Evolutionary conservation across 2,888 invertebrate genomes (phyloP).

Genomic region (Drosophila meridionalis): DNA sequence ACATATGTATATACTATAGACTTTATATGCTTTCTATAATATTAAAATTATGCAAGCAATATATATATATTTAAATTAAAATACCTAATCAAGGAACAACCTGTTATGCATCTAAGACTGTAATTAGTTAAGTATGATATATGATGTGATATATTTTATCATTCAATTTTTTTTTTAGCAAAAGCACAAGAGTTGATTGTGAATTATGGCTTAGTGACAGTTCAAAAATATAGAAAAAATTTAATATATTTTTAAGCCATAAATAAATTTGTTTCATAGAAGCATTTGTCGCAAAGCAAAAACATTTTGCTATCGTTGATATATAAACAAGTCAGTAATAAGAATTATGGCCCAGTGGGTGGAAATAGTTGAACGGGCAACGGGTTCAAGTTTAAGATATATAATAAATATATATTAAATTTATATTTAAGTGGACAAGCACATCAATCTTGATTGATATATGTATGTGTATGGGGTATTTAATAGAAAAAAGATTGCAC

Average conservation of each 20-base stretch:
- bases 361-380: neutral
- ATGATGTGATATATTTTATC: slow-evolving; percentile 17
- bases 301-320: neutral
- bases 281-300: neutral
- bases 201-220: neutral
- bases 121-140: neutral
- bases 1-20: too few species aligned
- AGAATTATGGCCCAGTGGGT: neutral
- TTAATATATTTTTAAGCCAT: neutral
- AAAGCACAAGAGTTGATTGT: neutral
- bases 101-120: neutral
- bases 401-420: neutral
- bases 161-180: neutral
- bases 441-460: neutral
- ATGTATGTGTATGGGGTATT: neutral
- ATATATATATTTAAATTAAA: neutral
- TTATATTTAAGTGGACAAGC: neutral
- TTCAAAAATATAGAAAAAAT: neutral
- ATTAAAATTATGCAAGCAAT: neutral
- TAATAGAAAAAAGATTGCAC: neutral
- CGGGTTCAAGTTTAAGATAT: neutral
- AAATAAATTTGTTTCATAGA: neutral
- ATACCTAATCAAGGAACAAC: neutral
- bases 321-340: slow-evolving; percentile 1
- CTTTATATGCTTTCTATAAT: too few species aligned